These are phyloP conservation scores for Bothrops jararaca DNA, from an alignment of 2,113 vertebrate genomes.

Conservation along the genomic window DNA sequence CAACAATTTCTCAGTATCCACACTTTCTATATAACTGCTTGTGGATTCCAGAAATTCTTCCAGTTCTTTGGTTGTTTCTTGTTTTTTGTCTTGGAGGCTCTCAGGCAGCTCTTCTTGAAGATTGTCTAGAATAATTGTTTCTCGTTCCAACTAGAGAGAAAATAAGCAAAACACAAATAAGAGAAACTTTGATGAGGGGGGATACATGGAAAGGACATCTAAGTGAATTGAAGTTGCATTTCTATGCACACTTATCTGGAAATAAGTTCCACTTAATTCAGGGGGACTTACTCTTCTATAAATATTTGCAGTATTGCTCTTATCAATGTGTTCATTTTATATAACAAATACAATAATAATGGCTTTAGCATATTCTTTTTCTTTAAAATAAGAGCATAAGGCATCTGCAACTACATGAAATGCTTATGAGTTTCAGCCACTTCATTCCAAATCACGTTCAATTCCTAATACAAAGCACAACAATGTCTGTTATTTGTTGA, in stretches of 20 bases:
- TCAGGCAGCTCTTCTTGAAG: slow-evolving; percentile 83
- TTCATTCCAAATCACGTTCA: background rate
- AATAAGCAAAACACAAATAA: background rate
- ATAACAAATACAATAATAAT: background rate
- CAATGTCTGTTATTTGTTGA: background rate
- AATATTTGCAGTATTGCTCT: background rate
- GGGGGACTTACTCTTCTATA: background rate
- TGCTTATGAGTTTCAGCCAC: background rate
- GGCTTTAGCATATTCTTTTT: background rate
- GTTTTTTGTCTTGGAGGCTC: slow-evolving; percentile 55
- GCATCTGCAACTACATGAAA: background rate
- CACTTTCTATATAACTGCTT: slow-evolving; percentile 74
- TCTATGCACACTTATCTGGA: background rate
- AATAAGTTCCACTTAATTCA: background rate
- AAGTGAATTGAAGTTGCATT: background rate
- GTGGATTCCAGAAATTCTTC: slow-evolving; percentile 72
- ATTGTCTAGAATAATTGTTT: slow-evolving; percentile 78
- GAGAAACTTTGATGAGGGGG: background rate
- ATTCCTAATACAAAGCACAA: background rate
- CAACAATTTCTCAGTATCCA: slow-evolving; percentile 80
- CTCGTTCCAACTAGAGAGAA: slow-evolving; percentile 80
- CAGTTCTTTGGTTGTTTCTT: slow-evolving; percentile 72
- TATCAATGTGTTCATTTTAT: background rate
- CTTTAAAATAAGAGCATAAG: background rate
- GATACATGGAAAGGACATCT: background rate